Percentiles rank a stretch among this genome's conserved stretches.
phyloP scores from a whole-genome alignment of 2,113 vertebrate genomes.

The Dicrurus megarhynchus region DNA sequence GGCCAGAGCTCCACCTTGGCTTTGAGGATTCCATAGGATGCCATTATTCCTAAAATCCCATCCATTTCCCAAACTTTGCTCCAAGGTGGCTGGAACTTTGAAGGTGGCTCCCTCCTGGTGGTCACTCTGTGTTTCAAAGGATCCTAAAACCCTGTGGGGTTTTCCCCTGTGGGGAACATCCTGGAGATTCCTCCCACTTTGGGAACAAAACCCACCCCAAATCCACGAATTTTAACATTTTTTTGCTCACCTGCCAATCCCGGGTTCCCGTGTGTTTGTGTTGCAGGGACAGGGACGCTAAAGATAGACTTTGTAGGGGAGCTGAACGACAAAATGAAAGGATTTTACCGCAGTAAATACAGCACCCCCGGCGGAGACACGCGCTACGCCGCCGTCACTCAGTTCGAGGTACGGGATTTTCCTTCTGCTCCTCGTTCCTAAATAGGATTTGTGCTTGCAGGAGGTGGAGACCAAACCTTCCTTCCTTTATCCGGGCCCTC shows the following conservation, averaged over 20 bases:
- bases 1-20: not conserved
- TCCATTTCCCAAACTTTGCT: not conserved
- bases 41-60: not conserved
- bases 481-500: not conserved
- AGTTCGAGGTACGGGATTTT: slow-evolving; percentile 96
- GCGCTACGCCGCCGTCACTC: slow-evolving; percentile 94
- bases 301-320: slow-evolving; percentile 98
- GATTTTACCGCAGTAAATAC: slow-evolving; percentile 98
- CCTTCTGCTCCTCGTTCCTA: accelerated
- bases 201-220: not conserved
- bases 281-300: slow-evolving; percentile 85
- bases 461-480: not conserved
- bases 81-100: not conserved
- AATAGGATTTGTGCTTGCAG: not conserved
- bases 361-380: slow-evolving; percentile 83
- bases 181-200: accelerated
- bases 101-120: not conserved
- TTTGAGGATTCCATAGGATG: not conserved
- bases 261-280: not conserved
- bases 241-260: not conserved
- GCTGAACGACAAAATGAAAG: slow-evolving; percentile 99
- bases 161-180: accelerated
- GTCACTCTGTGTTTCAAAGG: not conserved
- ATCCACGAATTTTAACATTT: not conserved
- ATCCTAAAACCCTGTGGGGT: accelerated